Evolutionary conservation across 2,888 invertebrate species (phyloP), one percentile per base, ranked within the genome.

Genomic region (Punctoribates punctum): DNA sequence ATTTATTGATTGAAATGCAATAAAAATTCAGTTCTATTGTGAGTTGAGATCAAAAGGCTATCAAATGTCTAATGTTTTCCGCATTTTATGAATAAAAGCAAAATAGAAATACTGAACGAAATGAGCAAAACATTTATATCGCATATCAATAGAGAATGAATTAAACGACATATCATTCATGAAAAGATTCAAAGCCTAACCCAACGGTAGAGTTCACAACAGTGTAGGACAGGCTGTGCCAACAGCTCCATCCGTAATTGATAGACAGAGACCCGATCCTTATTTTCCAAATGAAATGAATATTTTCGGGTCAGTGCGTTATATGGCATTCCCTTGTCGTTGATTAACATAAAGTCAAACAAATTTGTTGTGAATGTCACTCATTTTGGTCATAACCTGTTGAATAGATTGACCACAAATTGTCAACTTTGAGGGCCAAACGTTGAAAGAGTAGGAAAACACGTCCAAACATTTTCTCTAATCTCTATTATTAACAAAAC

Each of bases 301-400:
- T 29, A 62, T 62, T 62, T 62, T 62, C 62, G 62, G 62, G 62
- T 62, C 62, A 62, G 25, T 62, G 62, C 62, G 62, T 62, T 29
- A 4, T 25, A 62, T 27, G 29, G 62, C 29, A 29, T 6, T 29
- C 17, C 4, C 11, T 27, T 62, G 54, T 20, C 54, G n/a, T 62
- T 29, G 15, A 27, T 62, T 62, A 62, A 17, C 29, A 62, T 62
- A 62, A 62, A 34, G 6, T 62, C 15, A 62, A 6, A 62, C 13
- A 5, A 20, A 17, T 3, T 15, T 29, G 9, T 15, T 62, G 62
- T 27, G 25, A 62, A 34, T 34, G 34, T 34, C 34, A 34, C 34
- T 34, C 34, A 5, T 34, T 62, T 62, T 27, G 29, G 29, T 62
- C 27, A 62, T 27, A 9, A 62, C 17, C 29, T 54, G n/a, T 34